Evolutionary conservation across 2,888 invertebrate species (phyloP).

Genomic region (Drosophila subquinaria): DNA sequence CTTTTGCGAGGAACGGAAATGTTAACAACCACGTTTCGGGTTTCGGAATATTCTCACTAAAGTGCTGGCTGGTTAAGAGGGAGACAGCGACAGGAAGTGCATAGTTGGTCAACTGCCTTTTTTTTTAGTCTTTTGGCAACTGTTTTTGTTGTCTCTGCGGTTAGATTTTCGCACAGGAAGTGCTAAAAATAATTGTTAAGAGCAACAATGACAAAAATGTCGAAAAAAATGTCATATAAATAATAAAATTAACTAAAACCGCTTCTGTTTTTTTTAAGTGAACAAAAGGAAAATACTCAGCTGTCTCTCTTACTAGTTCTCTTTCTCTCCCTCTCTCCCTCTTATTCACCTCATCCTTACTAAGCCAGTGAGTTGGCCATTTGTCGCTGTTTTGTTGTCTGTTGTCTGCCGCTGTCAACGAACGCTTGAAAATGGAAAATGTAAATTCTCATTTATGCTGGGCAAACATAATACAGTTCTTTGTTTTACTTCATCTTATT

Average conservation of each 20-base stretch:
- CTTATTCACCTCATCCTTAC: not conserved
- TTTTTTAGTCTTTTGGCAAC: not conserved
- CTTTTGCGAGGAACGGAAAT: conserved; percentile 55
- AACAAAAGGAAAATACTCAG: conserved; percentile 18
- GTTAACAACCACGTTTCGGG: conserved; percentile 52
- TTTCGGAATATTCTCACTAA: conserved; percentile 29
- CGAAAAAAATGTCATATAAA: conserved; percentile 39
- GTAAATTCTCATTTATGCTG: conserved; percentile 51
- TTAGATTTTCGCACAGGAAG: conserved; percentile 62
- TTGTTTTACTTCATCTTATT: conserved; percentile 48
- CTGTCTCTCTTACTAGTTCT: not conserved
- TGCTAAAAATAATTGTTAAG: conserved; percentile 58
- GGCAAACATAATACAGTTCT: conserved; percentile 45
- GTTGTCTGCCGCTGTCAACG: conserved; percentile 39
- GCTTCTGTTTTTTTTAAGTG: conserved; percentile 9
- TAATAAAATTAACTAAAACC: conserved; percentile 61
- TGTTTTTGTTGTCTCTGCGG: conserved; percentile 38
- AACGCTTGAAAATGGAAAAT: conserved; percentile 33
- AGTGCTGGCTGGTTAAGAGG: not conserved
- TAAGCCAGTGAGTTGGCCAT: conserved; percentile 35
- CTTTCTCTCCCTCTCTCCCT: not conserved
- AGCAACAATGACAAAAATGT: conserved; percentile 37
- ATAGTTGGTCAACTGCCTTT: conserved; percentile 48
- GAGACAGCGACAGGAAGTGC: conserved; percentile 56
- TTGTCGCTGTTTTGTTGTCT: conserved; percentile 47